Evolutionary conservation across 37 sponge, comb jelly and placozoan species (phyloP).

Genomic region (Tethya wilhelma): DNA sequence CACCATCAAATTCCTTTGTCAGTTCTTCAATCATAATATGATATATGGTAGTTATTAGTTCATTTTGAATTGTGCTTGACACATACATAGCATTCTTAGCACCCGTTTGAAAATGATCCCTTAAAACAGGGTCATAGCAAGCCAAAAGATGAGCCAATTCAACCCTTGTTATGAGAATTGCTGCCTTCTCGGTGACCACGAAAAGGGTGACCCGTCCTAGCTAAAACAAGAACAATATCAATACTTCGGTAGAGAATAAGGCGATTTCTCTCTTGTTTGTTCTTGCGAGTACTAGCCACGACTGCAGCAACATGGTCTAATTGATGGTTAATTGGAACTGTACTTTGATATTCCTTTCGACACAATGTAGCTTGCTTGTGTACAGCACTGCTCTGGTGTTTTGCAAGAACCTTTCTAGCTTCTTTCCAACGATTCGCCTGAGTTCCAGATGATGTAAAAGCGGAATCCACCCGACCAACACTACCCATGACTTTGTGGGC

Average conservation of each 20-base stretch:
- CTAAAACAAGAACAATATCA: slow-evolving; percentile 23
- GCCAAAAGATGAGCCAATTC: slow-evolving; percentile 21
- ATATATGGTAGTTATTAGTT: slow-evolving; percentile 17
- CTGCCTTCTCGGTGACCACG: slow-evolving; percentile 23
- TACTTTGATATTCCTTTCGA: not conserved
- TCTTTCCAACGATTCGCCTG: slow-evolving; percentile 23
- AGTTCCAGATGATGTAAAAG: slow-evolving; percentile 19
- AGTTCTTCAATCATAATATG: slow-evolving; percentile 6
- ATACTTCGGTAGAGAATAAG: slow-evolving; percentile 18
- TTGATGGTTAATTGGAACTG: slow-evolving; percentile 17
- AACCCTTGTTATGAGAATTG: slow-evolving; percentile 17
- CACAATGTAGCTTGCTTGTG: slow-evolving; percentile 25
- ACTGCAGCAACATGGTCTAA: slow-evolving; percentile 11
- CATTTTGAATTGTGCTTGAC: slow-evolving; percentile 27
- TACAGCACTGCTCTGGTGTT: slow-evolving; percentile 20
- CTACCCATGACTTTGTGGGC: not conserved
- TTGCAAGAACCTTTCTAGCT: slow-evolving; percentile 15
- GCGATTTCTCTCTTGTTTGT: slow-evolving; percentile 27
- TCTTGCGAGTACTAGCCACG: not conserved
- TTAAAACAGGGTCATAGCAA: slow-evolving; percentile 22
- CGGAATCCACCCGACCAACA: slow-evolving; percentile 22
- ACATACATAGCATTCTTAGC: slow-evolving; percentile 24
- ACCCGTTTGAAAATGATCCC: slow-evolving; percentile 6
- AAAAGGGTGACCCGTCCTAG: slow-evolving; percentile 26
- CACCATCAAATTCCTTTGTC: slow-evolving; percentile 3